These are phyloP conservation scores for Synergus itoensis DNA, from an alignment of 2,888 invertebrate species.

Conservation along the genomic window DNA sequence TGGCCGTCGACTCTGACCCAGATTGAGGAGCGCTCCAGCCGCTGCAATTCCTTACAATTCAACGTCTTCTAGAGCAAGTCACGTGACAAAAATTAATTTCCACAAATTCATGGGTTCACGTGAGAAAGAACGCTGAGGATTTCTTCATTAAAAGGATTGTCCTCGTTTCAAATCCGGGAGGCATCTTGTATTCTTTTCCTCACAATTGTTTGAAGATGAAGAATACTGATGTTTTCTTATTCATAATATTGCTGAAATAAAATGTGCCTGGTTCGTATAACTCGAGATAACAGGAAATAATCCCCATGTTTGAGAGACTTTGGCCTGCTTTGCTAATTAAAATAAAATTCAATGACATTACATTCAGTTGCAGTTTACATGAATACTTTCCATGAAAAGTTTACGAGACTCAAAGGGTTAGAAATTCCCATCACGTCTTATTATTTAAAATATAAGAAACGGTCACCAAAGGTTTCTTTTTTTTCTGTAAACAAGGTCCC, in stretches of 20 bases:
- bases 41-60: background rate
- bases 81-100: conserved; percentile 19
- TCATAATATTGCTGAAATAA: background rate
- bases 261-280: background rate
- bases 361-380: too few species aligned
- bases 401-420: too few species aligned
- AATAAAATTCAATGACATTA: too few species aligned
- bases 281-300: background rate
- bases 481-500: too few species aligned
- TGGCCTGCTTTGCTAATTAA: background rate
- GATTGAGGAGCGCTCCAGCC: background rate
- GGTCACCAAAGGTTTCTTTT: too few species aligned
- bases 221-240: background rate
- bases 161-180: background rate
- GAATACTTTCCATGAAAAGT: too few species aligned
- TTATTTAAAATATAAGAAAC: too few species aligned
- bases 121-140: conserved; percentile 4
- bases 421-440: too few species aligned
- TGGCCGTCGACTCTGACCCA: conserved; percentile 28
- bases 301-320: background rate
- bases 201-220: background rate
- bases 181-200: background rate
- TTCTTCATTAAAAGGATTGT: background rate
- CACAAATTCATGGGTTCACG: background rate
- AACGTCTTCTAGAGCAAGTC: background rate